Percentiles rank a stretch among this genome's conserved stretches.
Conservation (phyloP, 2,797 vertebrate species). For the Arnoldichthys spilopterus region DNA sequence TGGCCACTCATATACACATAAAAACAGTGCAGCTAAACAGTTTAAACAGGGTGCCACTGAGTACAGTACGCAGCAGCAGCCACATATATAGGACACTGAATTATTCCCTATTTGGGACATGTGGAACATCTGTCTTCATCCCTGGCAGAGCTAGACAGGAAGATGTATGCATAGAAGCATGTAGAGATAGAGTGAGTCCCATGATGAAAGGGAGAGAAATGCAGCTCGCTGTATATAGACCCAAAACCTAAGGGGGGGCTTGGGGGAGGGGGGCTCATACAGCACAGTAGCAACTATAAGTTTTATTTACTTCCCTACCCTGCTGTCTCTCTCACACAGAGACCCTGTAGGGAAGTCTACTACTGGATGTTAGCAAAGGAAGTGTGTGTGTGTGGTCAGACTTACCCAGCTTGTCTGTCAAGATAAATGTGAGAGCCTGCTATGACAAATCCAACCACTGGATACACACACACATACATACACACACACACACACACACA, state of each 20-base stretch:
- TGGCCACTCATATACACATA: neutral
- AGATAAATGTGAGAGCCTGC: slow-evolving; percentile 27
- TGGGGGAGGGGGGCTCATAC: slow-evolving; percentile 54
- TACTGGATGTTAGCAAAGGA: neutral
- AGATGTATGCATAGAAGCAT: slow-evolving; percentile 6
- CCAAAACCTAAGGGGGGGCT: slow-evolving; percentile 65
- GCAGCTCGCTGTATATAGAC: slow-evolving; percentile 71
- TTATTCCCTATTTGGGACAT: slow-evolving; percentile 24
- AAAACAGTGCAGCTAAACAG: neutral
- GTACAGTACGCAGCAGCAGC: neutral
- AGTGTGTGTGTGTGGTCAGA: slow-evolving; percentile 4
- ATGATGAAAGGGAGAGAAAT: slow-evolving; percentile 48
- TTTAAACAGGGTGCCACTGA: neutral
- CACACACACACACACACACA: neutral
- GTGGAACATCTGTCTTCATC: slow-evolving; percentile 33
- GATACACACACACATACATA: neutral
- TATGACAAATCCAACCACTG: neutral
- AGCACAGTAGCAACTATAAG: neutral
- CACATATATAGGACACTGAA: slow-evolving; percentile 34
- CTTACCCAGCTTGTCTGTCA: neutral
- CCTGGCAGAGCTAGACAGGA: slow-evolving; percentile 11
- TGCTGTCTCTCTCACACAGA: neutral
- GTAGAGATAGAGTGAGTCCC: slow-evolving; percentile 21
- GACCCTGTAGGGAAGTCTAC: slow-evolving; percentile 9
- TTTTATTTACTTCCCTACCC: neutral